Percentiles rank a stretch among this genome's conserved stretches.
These are phyloP conservation scores for Suillia variegata DNA, from an alignment of 2,888 invertebrate species.

Conservation along the genomic window DNA sequence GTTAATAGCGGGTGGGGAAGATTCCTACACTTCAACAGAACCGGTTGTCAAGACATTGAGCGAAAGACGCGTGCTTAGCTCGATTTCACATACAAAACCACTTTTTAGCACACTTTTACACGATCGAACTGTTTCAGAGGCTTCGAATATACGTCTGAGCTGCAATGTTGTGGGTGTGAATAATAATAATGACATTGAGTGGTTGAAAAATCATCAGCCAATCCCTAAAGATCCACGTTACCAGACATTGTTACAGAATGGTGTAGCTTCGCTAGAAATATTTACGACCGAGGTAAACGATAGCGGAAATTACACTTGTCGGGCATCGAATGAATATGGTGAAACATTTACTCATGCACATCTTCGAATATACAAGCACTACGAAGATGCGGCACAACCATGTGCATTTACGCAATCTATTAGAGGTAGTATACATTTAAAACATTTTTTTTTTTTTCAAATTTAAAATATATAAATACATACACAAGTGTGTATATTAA, in stretches of 20 bases:
- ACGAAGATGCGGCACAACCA: constrained; percentile 71
- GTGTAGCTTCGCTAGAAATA: constrained; percentile 77
- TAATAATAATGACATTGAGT: constrained; percentile 69
- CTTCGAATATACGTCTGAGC: constrained; percentile 74
- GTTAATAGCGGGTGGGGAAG: neutral
- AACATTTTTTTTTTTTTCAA: too few relatives aligned
- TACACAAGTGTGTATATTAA: too few relatives aligned
- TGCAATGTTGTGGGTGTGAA: constrained; percentile 75
- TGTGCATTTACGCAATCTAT: constrained; percentile 78
- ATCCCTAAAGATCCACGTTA: constrained; percentile 65
- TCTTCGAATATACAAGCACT: constrained; percentile 75
- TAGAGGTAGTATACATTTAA: constrained; percentile 65
- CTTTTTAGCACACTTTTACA: constrained; percentile 77
- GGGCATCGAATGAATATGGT: constrained; percentile 78
- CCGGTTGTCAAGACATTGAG: constrained; percentile 38
- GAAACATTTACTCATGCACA: constrained; percentile 72
- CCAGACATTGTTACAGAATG: constrained; percentile 67
- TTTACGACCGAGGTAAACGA: constrained; percentile 71
- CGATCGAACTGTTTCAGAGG: constrained; percentile 76
- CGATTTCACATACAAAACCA: constrained; percentile 62
- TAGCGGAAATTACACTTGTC: constrained; percentile 80
- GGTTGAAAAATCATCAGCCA: constrained; percentile 75
- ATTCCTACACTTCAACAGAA: neutral
- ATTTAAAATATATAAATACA: too few relatives aligned
- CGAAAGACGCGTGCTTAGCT: constrained; percentile 30